Percentiles rank a stretch among this genome's conserved stretches.
Evolutionary conservation across 2,113 vertebrate genomes (phyloP).

Genomic region (Delphinapterus leucas): DNA sequence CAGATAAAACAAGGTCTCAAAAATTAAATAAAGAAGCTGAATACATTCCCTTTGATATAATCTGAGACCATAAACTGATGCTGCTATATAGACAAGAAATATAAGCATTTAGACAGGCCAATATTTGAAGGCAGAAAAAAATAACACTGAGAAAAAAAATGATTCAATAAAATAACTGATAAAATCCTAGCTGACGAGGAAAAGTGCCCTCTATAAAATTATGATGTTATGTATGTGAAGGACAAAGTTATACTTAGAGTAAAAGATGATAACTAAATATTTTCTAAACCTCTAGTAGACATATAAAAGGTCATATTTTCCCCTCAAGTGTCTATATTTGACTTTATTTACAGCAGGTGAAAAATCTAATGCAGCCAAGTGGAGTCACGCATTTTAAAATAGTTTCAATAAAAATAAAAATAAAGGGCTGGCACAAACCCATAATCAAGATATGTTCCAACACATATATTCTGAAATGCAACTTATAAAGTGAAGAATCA

Average conservation of each 20-base stretch:
- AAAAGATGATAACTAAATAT: constrained; percentile 44
- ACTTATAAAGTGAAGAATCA: background rate
- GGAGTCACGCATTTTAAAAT: constrained; percentile 46
- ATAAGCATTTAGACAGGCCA: constrained; percentile 56
- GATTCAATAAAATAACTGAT: constrained; percentile 51
- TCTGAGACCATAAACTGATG: constrained; percentile 44
- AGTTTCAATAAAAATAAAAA: background rate
- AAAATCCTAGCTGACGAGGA: constrained; percentile 44
- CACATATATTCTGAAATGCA: background rate
- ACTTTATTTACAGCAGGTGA: constrained; percentile 60
- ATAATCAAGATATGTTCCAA: background rate
- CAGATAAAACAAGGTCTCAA: constrained; percentile 58
- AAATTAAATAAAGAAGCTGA: constrained; percentile 50
- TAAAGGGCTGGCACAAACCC: background rate
- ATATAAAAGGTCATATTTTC: constrained; percentile 43
- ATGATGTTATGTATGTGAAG: constrained; percentile 56
- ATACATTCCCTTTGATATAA: constrained; percentile 50
- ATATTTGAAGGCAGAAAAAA: constrained; percentile 51
- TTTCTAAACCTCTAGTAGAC: constrained; percentile 52
- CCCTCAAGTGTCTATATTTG: constrained; percentile 48
- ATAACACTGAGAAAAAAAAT: constrained; percentile 41
- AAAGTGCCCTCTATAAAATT: constrained; percentile 46
- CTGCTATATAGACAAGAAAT: constrained; percentile 48
- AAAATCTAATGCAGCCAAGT: constrained; percentile 31
- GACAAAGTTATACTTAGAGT: background rate